Evolutionary conservation across 2,797 vertebrate species (phyloP).

Genomic region (Synaphobranchus kaupii): DNA sequence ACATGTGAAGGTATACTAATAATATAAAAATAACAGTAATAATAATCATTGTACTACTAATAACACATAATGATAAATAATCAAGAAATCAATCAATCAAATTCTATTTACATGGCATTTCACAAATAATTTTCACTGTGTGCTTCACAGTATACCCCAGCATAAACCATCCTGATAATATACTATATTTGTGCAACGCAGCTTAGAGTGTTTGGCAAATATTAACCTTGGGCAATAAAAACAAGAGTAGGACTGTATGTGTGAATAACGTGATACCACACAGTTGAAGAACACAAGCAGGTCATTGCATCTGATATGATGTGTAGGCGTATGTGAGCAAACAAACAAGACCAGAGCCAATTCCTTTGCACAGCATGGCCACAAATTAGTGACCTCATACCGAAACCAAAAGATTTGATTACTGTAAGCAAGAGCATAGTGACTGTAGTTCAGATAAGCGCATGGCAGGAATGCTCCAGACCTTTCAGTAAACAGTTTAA

Average conservation of each 20-base stretch:
- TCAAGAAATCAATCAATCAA: too few species aligned
- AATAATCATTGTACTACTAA: too few species aligned
- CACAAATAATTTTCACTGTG: background rate
- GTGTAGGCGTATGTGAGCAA: background rate
- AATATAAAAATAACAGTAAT: background rate
- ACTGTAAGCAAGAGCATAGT: background rate
- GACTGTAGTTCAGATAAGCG: background rate
- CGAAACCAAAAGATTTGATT: background rate
- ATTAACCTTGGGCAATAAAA: background rate
- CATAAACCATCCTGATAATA: too few species aligned
- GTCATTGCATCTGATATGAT: background rate
- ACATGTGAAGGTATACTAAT: background rate
- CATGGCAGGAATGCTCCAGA: background rate
- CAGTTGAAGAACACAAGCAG: background rate
- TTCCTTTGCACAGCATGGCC: background rate
- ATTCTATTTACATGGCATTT: background rate
- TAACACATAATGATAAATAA: too few species aligned
- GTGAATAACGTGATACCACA: background rate
- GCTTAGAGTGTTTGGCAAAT: background rate
- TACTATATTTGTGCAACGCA: background rate
- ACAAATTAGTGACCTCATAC: slow-evolving; percentile 1
- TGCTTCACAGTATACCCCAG: too few species aligned
- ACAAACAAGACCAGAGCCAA: background rate
- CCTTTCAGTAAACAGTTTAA: background rate
- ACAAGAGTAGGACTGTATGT: background rate